Evolutionary conservation across 2,888 invertebrate species (phyloP).

Genomic region (Seira ritae): DNA sequence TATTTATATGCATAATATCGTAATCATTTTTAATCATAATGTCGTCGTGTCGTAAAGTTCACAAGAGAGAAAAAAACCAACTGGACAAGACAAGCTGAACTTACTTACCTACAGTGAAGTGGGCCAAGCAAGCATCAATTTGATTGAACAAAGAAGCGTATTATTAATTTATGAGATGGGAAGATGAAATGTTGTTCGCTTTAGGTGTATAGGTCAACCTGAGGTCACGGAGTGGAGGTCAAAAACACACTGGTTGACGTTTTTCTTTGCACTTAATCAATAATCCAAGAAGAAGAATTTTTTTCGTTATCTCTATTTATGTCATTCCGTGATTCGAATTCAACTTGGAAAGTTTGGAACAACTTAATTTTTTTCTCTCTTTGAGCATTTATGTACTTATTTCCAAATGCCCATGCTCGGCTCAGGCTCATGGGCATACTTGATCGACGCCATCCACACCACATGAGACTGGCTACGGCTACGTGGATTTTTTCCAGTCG

Average conservation of each 20-base stretch:
- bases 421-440: conserved; percentile 36
- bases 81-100: no score
- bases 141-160: no score
- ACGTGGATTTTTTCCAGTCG: background rate
- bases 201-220: conserved; percentile 21
- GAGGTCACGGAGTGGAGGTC: conserved; percentile 35
- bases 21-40: no score
- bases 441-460: conserved; percentile 58
- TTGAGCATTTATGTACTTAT: no score
- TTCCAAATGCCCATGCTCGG: background rate
- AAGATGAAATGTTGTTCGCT: conserved; percentile 14
- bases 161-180: conserved; percentile 11
- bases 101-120: no score
- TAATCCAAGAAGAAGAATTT: no score
- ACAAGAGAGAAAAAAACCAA: no score
- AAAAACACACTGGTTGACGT: conserved; percentile 57
- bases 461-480: conserved; percentile 48
- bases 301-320: background rate
- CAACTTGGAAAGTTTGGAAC: no score
- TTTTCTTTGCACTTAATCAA: conserved; percentile 62
- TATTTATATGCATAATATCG: no score
- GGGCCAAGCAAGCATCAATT: no score
- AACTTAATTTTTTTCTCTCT: background rate
- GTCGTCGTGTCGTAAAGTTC: no score
- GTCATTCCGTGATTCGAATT: no score